Conservation (phyloP, 1,140 invertebrate species). For the Camponotus floridanus region DNA sequence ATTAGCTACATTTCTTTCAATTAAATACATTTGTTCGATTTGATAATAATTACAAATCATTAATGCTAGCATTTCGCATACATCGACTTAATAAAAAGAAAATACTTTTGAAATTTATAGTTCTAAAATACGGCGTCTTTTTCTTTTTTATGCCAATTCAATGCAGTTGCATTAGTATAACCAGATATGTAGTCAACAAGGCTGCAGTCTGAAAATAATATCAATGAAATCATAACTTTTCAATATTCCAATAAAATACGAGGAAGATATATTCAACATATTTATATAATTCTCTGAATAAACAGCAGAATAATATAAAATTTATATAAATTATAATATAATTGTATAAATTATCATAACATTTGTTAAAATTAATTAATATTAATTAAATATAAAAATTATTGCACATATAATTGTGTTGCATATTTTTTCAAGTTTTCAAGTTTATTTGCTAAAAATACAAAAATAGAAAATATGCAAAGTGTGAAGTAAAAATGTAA, state of each 20-base stretch:
- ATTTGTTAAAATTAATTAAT: slow-evolving; percentile 38
- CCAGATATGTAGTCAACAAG: slow-evolving; percentile 80
- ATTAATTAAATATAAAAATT: background rate
- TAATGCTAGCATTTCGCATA: background rate
- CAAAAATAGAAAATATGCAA: too few species aligned
- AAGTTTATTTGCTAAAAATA: too few species aligned
- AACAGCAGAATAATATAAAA: background rate
- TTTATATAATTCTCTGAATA: slow-evolving; percentile 8
- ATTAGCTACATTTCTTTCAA: background rate
- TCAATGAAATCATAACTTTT: slow-evolving; percentile 49
- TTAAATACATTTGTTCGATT: background rate
- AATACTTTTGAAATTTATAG: background rate
- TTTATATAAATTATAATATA: background rate
- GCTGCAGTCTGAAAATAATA: slow-evolving; percentile 76
- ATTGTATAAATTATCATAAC: background rate
- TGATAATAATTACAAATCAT: background rate
- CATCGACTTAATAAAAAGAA: background rate
- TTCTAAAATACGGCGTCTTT: background rate
- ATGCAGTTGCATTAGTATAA: slow-evolving; percentile 82
- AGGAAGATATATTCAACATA: slow-evolving; percentile 33
- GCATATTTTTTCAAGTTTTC: too few species aligned
- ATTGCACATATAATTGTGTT: too few species aligned
- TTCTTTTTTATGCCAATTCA: background rate
- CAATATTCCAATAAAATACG: slow-evolving; percentile 8
- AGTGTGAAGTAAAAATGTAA: background rate